Conservation (phyloP, 2,888 invertebrate species). For the Aleiodes testaceus region DNA sequence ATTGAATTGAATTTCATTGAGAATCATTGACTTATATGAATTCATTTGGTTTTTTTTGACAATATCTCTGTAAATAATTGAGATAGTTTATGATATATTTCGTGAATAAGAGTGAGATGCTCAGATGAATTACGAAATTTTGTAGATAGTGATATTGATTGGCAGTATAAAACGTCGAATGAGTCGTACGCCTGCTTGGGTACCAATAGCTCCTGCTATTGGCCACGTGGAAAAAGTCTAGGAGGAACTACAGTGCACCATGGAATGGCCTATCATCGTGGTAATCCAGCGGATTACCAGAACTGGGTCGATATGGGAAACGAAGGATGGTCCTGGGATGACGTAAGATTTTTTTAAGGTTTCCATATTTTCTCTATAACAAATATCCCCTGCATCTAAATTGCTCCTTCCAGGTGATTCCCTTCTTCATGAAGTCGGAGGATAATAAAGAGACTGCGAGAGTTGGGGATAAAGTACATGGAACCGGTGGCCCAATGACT, state of each 20-base stretch:
- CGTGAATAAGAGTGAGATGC: background rate
- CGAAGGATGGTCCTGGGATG: slow-evolving; percentile 82
- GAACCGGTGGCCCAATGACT: slow-evolving; percentile 77
- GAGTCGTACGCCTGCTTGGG: slow-evolving; percentile 77
- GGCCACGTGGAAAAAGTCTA: slow-evolving; percentile 81
- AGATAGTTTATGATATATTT: background rate
- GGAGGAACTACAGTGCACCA: slow-evolving; percentile 84
- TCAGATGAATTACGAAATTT: background rate
- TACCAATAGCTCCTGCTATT: slow-evolving; percentile 75
- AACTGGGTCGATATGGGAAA: slow-evolving; percentile 83
- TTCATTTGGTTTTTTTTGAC: too few species aligned
- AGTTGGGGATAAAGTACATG: slow-evolving; percentile 77
- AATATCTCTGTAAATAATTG: too few species aligned
- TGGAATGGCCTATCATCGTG: slow-evolving; percentile 89
- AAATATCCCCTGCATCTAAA: background rate
- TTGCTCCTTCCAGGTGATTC: slow-evolving; percentile 75
- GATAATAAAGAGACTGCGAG: slow-evolving; percentile 79
- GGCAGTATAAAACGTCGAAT: slow-evolving; percentile 79
- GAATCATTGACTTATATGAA: too few species aligned
- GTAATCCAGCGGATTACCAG: slow-evolving; percentile 83
- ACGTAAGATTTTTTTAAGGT: slow-evolving; percentile 63
- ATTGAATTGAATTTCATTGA: slow-evolving; percentile 12
- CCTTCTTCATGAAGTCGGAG: slow-evolving; percentile 81
- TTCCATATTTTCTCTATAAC: slow-evolving; percentile 1
- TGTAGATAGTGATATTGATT: slow-evolving; percentile 76